Evolutionary conservation across 2,113 vertebrate species (phyloP), one percentile per base, ranked within the genome.

Genomic region (Bubo scandiacus): DNA sequence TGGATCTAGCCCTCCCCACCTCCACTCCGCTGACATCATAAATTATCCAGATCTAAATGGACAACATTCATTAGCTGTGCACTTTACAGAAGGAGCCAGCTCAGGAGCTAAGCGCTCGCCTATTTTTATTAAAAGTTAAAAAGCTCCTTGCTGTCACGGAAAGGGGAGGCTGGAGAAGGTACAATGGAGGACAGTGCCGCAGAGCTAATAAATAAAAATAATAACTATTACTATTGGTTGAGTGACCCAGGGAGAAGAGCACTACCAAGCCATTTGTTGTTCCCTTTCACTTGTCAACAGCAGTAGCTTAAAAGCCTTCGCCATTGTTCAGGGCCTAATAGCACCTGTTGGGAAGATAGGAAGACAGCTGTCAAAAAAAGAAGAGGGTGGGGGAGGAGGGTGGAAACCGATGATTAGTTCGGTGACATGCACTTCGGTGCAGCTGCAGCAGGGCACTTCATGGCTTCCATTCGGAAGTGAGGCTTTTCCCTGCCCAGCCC

Each of bases 201-300:
- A 97, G 97, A 98, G 98, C 98, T 99, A 98, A 99, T 99, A 99
- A 99, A 99, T 99, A 99, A 98, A 98, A 99, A 98, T 98, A 98
- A 98, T 98, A 98, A 99, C 98, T 98, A 97, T 99, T 98, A 98
- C 97, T 90, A 83, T 96, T 98, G 97, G 96, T 95, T 97, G 98
- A 98, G 96, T 98, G 98, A 98, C 97, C 98, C 97, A 88, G 97
- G 94, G 98, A 98, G 97, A 97, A 97, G 95, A 97, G 97, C 97
- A 91, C 94, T 96, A 97, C 88, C 52, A 51, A 97, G 98, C 99
- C 98, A 98, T 99, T 98, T 99, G 99, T 98, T 99, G 98, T 98
- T 98, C 98, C 97, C 98, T 98, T 98, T 98, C 98, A 98, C 98
- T 99, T 99, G 99, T 99, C 99, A 99, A 98, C 95, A 98, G 97